Base-by-base conservation (phyloP, 1,140 invertebrate species). In the Procambarus clarkii region DNA sequence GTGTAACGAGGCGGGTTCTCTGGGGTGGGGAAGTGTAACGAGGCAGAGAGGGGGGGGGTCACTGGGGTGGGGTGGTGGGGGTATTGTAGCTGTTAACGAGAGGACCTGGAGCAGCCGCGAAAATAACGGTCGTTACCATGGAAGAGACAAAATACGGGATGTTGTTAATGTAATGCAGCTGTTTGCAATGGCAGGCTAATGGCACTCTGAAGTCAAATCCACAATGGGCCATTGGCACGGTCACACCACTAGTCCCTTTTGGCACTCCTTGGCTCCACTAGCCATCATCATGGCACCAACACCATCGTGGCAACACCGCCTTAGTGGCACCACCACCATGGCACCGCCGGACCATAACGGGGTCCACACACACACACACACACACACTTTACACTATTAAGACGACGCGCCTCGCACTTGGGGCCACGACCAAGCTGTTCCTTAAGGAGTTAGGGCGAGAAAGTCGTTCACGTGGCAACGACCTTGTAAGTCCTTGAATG, bases 1-100 rank as follows among this genome's bases (percentile, higher is more conserved):
- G 4, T 58, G 54, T 58, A 58, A 4, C 13, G 54, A 4, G 5
- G 24, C 48, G 34, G 24, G 2, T 86, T 4, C 24, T 3, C 71
- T 64, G 8, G 50, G 18, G 54, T n/a, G n/a, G n/a, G 50, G 76
- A 76, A 45, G 76, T 13, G 44, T 44, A 86, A 48, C 60, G n/a
- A 71, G n/a, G 50, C 9, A 1, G 69, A n/a, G n/a, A 4, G 21
- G 13, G 18, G 34, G 3, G 46, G 46, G 11, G 50, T 86, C 54
- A 86, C 69, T 74, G 71, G 21, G 83, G 50, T 50, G 83, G n/a
- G n/a, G 83, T 48, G 83, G 64, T 18, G 24, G 50, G 45, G 80
- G n/a, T n/a, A n/a, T n/a, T n/a, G n/a, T 1, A 54, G 50, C n/a
- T 8, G 50, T 54, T 54, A 5, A 83, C 54, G 7, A 8, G 44